These are phyloP conservation scores for Heliconius ethilla DNA, from an alignment of 2,888 invertebrate species.

Conservation along the genomic window DNA sequence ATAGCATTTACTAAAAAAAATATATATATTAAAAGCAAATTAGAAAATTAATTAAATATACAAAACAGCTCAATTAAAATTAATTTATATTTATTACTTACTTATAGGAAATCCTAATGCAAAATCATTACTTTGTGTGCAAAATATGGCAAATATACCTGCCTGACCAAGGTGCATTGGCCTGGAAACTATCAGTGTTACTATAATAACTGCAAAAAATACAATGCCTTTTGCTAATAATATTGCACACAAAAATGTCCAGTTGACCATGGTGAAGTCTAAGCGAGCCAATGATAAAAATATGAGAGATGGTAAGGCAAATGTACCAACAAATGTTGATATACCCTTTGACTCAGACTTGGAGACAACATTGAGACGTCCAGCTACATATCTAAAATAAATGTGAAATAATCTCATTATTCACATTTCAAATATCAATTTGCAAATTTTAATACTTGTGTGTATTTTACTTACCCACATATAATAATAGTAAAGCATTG, in stretches of 20 bases:
- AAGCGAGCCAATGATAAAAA: constrained; percentile 94
- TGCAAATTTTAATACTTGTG: not conserved
- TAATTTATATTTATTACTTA: constrained; percentile 66
- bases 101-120: constrained; percentile 97
- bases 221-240: constrained; percentile 92
- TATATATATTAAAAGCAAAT: not conserved
- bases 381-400: constrained; percentile 88
- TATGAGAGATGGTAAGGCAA: constrained; percentile 95
- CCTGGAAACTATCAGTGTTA: constrained; percentile 90
- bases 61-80: not conserved
- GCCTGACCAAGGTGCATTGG: constrained; percentile 92
- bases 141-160: constrained; percentile 96
- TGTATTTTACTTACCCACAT: constrained; percentile 86
- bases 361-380: constrained; percentile 90
- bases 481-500: constrained; percentile 96
- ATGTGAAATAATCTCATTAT: not conserved
- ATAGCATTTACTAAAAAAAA: constrained; percentile 87
- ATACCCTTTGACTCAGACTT: constrained; percentile 93
- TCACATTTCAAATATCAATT: not conserved
- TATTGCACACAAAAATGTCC: constrained; percentile 94
- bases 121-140: constrained; percentile 98
- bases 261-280: constrained; percentile 92
- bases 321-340: constrained; percentile 95
- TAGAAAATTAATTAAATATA: not conserved
- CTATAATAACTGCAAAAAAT: constrained; percentile 89